Evolutionary conservation across 2,113 vertebrate genomes (phyloP).

Genomic region (Xerus inauris): DNA sequence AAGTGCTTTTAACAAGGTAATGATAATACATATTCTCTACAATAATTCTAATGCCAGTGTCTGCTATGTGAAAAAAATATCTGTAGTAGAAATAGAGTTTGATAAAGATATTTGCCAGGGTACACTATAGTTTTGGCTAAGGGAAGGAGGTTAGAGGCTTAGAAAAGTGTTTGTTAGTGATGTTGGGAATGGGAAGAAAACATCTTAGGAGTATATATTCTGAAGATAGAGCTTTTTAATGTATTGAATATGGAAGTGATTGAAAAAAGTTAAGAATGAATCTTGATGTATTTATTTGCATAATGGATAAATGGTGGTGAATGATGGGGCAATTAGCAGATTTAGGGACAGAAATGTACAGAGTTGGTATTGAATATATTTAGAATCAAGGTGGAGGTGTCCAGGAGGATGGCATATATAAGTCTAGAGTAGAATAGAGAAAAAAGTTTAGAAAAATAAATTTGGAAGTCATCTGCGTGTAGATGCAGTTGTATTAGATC

Average conservation of each 20-base stretch:
- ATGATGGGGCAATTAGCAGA: neutral
- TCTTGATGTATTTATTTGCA: neutral
- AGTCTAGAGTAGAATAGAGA: neutral
- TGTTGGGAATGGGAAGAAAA: neutral
- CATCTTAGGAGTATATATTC: neutral
- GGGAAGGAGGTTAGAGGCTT: neutral
- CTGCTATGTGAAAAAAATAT: neutral
- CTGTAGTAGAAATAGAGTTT: neutral
- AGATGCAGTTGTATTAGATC: neutral
- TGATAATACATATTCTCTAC: neutral
- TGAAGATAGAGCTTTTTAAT: neutral
- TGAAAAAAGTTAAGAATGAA: neutral
- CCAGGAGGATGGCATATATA: neutral
- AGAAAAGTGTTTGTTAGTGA: neutral
- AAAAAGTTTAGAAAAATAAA: neutral
- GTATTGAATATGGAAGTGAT: neutral
- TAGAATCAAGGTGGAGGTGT: neutral
- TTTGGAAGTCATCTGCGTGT: neutral
- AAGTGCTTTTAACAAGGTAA: neutral
- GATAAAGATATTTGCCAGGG: neutral
- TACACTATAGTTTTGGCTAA: neutral
- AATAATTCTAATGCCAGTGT: neutral
- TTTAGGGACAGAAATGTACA: neutral
- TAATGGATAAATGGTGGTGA: neutral
- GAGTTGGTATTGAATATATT: neutral